These are phyloP conservation scores for Nomada lathburiana DNA, from an alignment of 2,888 invertebrate genomes.

Conservation along the genomic window DNA sequence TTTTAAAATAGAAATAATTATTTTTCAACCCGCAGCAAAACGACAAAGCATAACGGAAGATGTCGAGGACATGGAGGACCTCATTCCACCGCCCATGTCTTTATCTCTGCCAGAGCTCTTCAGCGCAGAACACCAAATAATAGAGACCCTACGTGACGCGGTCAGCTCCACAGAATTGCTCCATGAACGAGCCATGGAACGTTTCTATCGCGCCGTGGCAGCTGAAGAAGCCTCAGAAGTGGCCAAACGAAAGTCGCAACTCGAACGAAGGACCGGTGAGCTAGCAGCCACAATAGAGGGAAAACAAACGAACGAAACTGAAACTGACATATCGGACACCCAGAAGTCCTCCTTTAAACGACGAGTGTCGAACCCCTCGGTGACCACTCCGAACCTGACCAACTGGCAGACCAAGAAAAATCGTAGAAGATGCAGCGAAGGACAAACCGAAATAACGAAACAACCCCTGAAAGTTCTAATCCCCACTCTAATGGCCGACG, in stretches of 20 bases:
- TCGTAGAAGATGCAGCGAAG: conserved; percentile 80
- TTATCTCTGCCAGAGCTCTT: conserved; percentile 92
- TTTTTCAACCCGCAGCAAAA: conserved; percentile 7
- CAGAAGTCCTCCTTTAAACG: conserved; percentile 80
- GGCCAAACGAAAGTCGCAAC: conserved; percentile 70
- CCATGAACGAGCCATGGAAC: conserved; percentile 92
- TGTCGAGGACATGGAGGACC: conserved; percentile 86
- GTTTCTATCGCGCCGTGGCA: conserved; percentile 92
- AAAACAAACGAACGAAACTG: background rate
- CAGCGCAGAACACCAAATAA: conserved; percentile 86
- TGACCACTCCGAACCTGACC: conserved; percentile 64
- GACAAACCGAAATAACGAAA: conserved; percentile 72
- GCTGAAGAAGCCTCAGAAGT: conserved; percentile 89
- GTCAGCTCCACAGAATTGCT: conserved; percentile 93
- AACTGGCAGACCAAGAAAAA: conserved; percentile 75
- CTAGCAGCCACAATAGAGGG: conserved; percentile 67
- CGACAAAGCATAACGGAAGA: conserved; percentile 66
- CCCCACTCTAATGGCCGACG: conserved; percentile 51
- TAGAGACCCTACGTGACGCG: conserved; percentile 88
- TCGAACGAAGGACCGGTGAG: conserved; percentile 78
- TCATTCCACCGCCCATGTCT: conserved; percentile 92
- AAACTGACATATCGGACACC: conserved; percentile 7
- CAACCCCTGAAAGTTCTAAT: conserved; percentile 59
- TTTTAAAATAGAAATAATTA: background rate
- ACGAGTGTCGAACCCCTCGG: conserved; percentile 85